Base-by-base conservation (phyloP, 2,113 vertebrate species). In the Poecile atricapillus region DNA sequence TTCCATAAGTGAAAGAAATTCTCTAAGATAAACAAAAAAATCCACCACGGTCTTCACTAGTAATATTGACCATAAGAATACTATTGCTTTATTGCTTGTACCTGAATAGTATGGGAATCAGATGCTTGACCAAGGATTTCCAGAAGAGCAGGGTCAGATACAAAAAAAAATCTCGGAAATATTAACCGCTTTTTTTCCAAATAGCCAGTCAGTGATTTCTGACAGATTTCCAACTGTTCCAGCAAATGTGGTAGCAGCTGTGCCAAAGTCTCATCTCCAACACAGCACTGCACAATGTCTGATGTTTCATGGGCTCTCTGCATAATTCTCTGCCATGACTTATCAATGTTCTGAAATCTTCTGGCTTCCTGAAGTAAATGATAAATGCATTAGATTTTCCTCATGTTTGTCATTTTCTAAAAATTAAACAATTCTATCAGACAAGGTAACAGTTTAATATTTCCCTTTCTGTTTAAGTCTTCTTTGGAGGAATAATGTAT, bases 321-420 rank as follows among this genome's bases (percentile, higher is more conserved):
- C 98, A 99, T 98, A 95, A 99, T 98, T 94, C 97, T 98, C 96
- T 98, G 98, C 98, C 98, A 99, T 20, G 98, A 97, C 84, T 98
- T 98, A 90, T 99, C 98, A 31, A 99, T 98, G 95, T 97, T 98
- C 96, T 98, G 98, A 97, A 99, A 99, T 76, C 98, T 98, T 93
- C 98, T 98, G 73, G 98, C 98, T 93, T 98, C 98, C 98, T 98
- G 86, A 30, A 95, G 39, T 35, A 95, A 28, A 91, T 19, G 14
- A 96, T 60, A 97, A 83, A 83, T 44, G 6, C 30, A 90, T 93
- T 90, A 94, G 28, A 3, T 94, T 68, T 85, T 91, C 55, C 50
- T 81, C 10, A 21, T 24, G 15, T 83, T 86, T 89, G 21, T 67
- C 74, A 71, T 25, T 77, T 76, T 70, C 63, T 80, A 74, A 82